phyloP scores from a whole-genome alignment of 1,140 invertebrate species.

The Coelopa frigida region DNA sequence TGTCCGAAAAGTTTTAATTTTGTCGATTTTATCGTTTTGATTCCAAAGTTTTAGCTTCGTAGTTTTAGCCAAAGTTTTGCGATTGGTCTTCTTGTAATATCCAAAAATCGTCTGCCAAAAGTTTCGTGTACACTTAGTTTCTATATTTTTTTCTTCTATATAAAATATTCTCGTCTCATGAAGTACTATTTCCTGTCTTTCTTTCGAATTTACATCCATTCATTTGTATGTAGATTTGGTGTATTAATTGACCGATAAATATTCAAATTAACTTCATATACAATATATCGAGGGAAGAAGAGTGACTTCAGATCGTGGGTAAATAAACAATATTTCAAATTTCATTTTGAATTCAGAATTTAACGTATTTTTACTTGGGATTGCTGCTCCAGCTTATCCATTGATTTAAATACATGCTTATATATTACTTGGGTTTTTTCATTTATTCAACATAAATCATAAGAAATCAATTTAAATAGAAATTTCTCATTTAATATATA shows the following conservation, averaged over 20 bases:
- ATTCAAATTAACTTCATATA: slow-evolving; percentile 6
- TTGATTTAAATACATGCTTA: no score
- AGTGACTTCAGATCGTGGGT: slow-evolving; percentile 1
- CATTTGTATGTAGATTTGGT: not conserved
- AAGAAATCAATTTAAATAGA: no score
- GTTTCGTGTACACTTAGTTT: slow-evolving; percentile 17
- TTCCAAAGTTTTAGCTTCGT: slow-evolving; percentile 18
- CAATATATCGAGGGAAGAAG: slow-evolving; percentile 2
- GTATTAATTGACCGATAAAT: not conserved
- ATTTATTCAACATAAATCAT: no score
- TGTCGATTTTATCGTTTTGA: slow-evolving; percentile 12
- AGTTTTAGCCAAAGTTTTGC: no score
- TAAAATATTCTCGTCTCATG: no score
- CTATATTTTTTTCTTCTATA: slow-evolving; percentile 14
- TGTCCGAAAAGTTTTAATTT: slow-evolving; percentile 42
- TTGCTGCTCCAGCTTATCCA: no score
- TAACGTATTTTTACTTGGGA: no score
- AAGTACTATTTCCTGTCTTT: slow-evolving; percentile 5
- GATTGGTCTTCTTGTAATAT: slow-evolving; percentile 1
- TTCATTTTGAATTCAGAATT: slow-evolving; percentile 4
- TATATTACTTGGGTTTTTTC: no score
- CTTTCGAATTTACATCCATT: not conserved
- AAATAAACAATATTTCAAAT: slow-evolving; percentile 3
- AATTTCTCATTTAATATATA: no score
- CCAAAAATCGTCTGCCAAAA: slow-evolving; percentile 18